Evolutionary conservation across 2,797 vertebrate species (phyloP).

Genomic region (Epinephelus malabaricus): DNA sequence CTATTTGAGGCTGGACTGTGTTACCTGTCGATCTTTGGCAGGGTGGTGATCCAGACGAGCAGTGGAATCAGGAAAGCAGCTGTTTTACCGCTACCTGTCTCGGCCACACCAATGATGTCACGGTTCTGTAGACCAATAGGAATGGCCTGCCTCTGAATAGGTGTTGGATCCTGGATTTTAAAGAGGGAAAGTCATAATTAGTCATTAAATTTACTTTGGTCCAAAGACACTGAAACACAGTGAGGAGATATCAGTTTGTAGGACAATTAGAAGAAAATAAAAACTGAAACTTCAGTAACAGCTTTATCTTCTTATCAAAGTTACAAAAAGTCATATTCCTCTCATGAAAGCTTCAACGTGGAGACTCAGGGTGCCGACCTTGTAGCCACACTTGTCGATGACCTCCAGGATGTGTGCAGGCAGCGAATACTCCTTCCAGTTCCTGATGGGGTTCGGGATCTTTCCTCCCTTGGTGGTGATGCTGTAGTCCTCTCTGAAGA

Average conservation of each 20-base stretch:
- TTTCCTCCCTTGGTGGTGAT: constrained; percentile 99
- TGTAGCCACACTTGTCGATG: constrained; percentile 98
- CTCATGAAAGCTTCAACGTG: background rate
- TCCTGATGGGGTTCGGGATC: constrained; percentile 98
- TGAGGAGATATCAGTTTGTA: background rate
- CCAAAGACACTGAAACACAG: background rate
- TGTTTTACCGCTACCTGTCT: constrained; percentile 97
- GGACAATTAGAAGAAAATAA: background rate
- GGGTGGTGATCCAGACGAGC: constrained; percentile 97
- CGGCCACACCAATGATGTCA: constrained; percentile 98
- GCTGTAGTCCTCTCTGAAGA: constrained; percentile 98
- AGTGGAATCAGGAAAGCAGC: constrained; percentile 97
- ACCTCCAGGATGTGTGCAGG: constrained; percentile 97
- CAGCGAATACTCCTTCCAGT: constrained; percentile 96
- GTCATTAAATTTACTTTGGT: background rate
- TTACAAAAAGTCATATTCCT: background rate
- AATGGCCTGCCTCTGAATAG: constrained; percentile 98
- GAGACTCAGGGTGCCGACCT: constrained; percentile 83
- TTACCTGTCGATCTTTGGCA: constrained; percentile 97
- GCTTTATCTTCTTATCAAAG: background rate
- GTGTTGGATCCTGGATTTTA: constrained; percentile 92
- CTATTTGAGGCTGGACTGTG: background rate
- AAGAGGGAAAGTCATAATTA: background rate
- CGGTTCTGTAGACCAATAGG: constrained; percentile 98
- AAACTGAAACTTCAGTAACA: background rate